Evolutionary conservation across 2,888 invertebrate genomes (phyloP).

Genomic region (Seira sanloemensis): DNA sequence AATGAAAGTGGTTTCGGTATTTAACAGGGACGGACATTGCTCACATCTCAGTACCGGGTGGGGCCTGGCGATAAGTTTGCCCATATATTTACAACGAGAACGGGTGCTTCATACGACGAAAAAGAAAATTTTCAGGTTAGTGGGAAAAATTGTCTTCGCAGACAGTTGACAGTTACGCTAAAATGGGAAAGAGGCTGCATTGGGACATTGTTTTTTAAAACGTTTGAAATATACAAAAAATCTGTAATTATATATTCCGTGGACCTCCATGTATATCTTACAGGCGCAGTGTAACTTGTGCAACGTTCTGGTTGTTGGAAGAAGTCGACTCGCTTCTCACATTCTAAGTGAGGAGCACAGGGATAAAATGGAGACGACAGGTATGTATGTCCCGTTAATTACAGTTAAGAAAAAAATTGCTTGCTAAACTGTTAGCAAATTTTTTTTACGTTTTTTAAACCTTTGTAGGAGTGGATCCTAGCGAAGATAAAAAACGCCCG

Average conservation of each 20-base stretch:
- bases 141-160: too few species aligned
- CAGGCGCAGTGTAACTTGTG: conserved; percentile 71
- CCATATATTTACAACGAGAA: conserved; percentile 63
- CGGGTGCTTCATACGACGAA: conserved; percentile 69
- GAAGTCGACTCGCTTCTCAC: conserved; percentile 62
- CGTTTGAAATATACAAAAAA: too few species aligned
- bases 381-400: conserved; percentile 22
- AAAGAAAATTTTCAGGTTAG: conserved; percentile 72
- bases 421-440: too few species aligned
- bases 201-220: too few species aligned
- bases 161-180: too few species aligned
- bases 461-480: not conserved
- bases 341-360: conserved; percentile 62
- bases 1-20: conserved; percentile 18
- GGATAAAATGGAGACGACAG: conserved; percentile 59
- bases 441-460: not conserved
- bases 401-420: not conserved
- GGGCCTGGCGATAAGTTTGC: conserved; percentile 61
- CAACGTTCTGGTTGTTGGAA: conserved; percentile 61
- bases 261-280: conserved; percentile 26
- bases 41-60: conserved; percentile 58
- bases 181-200: too few species aligned
- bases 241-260: too few species aligned
- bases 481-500: conserved; percentile 3
- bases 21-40: conserved; percentile 64